These are phyloP conservation scores for Xestoiulus laeticollis DNA, from an alignment of 2,888 invertebrate genomes.

Conservation along the genomic window DNA sequence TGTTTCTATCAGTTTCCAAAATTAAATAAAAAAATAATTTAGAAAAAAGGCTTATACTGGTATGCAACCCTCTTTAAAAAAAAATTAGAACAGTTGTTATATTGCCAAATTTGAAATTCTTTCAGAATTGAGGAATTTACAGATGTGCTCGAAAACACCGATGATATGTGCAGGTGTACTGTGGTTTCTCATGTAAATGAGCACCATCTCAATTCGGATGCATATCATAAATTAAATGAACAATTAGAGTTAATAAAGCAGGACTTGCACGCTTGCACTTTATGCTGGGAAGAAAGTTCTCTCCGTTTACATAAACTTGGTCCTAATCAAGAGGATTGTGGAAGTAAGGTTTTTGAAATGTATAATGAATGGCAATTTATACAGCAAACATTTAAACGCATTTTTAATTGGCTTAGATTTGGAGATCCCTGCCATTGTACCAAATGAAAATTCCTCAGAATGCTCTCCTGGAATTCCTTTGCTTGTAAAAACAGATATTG, in stretches of 20 bases:
- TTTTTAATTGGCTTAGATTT: background rate
- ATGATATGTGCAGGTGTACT: slow-evolving; percentile 1
- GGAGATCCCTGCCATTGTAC: background rate
- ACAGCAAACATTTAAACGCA: background rate
- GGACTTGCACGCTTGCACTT: slow-evolving; percentile 34
- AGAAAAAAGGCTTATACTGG: too few relatives aligned
- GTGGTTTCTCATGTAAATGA: background rate
- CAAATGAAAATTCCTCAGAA: background rate
- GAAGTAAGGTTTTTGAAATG: background rate
- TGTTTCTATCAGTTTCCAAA: too few relatives aligned
- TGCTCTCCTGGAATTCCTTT: background rate
- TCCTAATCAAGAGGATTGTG: background rate
- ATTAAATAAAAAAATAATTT: too few relatives aligned
- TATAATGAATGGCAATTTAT: background rate
- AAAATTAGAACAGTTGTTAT: slow-evolving; percentile 6
- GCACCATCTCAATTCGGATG: background rate
- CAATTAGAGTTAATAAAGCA: slow-evolving; percentile 45
- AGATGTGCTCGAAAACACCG: background rate
- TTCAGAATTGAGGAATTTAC: slow-evolving; percentile 47
- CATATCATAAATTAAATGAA: background rate
- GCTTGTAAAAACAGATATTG: slow-evolving; percentile 45
- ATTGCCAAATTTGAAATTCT: background rate
- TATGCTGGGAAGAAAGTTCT: slow-evolving; percentile 45
- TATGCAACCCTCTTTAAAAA: too few relatives aligned
- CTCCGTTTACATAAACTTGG: slow-evolving; percentile 20